phyloP scores from a whole-genome alignment of 2,888 invertebrate species.

The Agrochola circellaris region DNA sequence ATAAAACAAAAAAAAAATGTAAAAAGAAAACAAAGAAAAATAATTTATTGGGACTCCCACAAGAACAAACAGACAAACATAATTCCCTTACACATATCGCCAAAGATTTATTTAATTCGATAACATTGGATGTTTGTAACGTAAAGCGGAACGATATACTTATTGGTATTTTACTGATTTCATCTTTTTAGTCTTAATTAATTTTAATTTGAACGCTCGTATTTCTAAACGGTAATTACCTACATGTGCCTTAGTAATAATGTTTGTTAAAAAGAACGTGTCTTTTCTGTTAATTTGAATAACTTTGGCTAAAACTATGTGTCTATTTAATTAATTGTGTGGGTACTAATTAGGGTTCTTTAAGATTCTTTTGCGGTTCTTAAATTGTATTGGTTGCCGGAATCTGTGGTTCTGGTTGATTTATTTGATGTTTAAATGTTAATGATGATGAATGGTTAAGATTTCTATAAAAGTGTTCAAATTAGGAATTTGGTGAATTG shows the following conservation, averaged over 20 bases:
- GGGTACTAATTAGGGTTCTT: slow-evolving; percentile 39
- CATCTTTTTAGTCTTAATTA: slow-evolving; percentile 78
- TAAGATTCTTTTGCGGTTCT: slow-evolving; percentile 52
- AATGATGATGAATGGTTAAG: slow-evolving; percentile 26
- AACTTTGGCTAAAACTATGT: slow-evolving; percentile 50
- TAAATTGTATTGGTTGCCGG: slow-evolving; percentile 26
- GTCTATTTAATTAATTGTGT: slow-evolving; percentile 62
- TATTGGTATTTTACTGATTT: slow-evolving; percentile 62
- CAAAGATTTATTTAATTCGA: slow-evolving; percentile 69
- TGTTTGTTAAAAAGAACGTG: slow-evolving; percentile 20
- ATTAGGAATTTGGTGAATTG: slow-evolving; percentile 9
- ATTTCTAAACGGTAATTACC: slow-evolving; percentile 67
- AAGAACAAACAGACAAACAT: slow-evolving; percentile 30
- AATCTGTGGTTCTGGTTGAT: slow-evolving; percentile 35
- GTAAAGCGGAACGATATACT: slow-evolving; percentile 53
- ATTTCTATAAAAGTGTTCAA: slow-evolving; percentile 21
- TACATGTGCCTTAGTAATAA: slow-evolving; percentile 44
- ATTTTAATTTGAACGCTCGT: slow-evolving; percentile 77
- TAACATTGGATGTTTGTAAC: slow-evolving; percentile 65
- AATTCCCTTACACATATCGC: neutral
- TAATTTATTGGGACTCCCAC: too few relatives aligned
- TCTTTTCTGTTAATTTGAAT: slow-evolving; percentile 52
- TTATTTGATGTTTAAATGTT: slow-evolving; percentile 35
- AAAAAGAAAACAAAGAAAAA: too few relatives aligned
- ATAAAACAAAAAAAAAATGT: neutral